Evolutionary conservation across 2,888 invertebrate genomes (phyloP).

Genomic region (Scaptomyza tumidula): DNA sequence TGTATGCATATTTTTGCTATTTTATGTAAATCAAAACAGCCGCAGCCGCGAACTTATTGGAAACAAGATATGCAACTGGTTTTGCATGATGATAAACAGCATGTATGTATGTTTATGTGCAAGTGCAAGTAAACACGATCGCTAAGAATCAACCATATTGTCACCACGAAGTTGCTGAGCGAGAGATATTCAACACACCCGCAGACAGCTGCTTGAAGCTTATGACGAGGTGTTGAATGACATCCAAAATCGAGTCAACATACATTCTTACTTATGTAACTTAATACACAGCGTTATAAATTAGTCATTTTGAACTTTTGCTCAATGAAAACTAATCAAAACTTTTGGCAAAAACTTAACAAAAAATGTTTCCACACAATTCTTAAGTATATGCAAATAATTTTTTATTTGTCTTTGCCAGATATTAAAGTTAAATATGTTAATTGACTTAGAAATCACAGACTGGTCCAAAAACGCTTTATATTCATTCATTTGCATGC

Average conservation of each 20-base stretch:
- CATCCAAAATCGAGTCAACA: background rate
- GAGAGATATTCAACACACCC: background rate
- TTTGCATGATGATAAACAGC: background rate
- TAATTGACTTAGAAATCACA: constrained; percentile 22
- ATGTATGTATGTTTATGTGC: background rate
- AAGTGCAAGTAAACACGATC: background rate
- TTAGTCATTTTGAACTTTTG: too few species aligned
- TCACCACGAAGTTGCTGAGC: background rate
- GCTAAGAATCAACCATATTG: too few species aligned
- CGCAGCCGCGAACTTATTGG: background rate
- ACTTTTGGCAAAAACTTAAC: background rate
- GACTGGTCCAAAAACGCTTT: constrained; percentile 55
- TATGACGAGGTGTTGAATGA: background rate
- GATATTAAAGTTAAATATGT: constrained; percentile 75
- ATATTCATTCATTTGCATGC: constrained; percentile 40
- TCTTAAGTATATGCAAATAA: constrained; percentile 9
- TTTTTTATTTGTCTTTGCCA: constrained; percentile 39
- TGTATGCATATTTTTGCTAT: too few species aligned
- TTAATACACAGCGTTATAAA: background rate
- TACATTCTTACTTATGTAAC: background rate
- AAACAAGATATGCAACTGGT: background rate
- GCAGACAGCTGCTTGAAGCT: background rate
- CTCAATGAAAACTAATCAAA: background rate
- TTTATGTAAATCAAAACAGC: too few species aligned
- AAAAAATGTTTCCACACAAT: background rate